A percentile compares a stretch with the other conserved stretches of the same genome.
Conservation (phyloP, 2,113 vertebrate species). For the Saguinus midas region DNA sequence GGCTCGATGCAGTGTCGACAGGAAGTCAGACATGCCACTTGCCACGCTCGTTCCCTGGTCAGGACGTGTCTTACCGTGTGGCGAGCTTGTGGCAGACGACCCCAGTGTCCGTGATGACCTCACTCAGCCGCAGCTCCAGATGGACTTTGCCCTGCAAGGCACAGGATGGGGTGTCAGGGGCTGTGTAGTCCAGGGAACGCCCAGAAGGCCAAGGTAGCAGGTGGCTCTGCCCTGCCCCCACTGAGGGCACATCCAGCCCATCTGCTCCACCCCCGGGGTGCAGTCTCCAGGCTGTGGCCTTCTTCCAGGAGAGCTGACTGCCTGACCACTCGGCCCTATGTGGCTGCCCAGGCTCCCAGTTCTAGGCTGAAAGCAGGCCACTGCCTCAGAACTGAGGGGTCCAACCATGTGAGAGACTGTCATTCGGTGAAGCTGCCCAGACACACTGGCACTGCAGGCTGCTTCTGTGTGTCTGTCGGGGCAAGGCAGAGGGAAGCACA, state of each 20-base stretch:
- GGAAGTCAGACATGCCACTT: neutral
- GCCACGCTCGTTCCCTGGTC: accelerated
- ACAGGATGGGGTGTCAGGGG: neutral
- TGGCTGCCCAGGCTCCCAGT: neutral
- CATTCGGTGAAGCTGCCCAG: no score
- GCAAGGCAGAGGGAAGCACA: no score
- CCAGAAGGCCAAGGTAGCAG: neutral
- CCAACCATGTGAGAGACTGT: neutral
- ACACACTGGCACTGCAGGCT: no score
- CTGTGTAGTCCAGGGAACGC: neutral
- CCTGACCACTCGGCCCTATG: neutral
- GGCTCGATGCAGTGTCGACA: no score
- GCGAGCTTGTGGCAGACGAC: conserved; percentile 95
- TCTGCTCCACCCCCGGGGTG: neutral
- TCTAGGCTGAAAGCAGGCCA: neutral
- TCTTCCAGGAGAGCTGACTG: neutral
- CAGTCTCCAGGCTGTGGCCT: neutral
- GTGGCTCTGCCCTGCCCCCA: accelerated
- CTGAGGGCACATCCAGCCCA: accelerated
- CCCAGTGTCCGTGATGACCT: conserved; percentile 97
- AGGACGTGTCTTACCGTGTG: conserved; percentile 87
- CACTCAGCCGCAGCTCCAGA: conserved; percentile 95
- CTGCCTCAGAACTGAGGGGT: neutral
- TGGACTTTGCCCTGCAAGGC: conserved; percentile 95
- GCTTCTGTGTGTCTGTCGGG: no score